phyloP scores from a whole-genome alignment of 2,797 vertebrate genomes.

The Sebastes reedi region DNA sequence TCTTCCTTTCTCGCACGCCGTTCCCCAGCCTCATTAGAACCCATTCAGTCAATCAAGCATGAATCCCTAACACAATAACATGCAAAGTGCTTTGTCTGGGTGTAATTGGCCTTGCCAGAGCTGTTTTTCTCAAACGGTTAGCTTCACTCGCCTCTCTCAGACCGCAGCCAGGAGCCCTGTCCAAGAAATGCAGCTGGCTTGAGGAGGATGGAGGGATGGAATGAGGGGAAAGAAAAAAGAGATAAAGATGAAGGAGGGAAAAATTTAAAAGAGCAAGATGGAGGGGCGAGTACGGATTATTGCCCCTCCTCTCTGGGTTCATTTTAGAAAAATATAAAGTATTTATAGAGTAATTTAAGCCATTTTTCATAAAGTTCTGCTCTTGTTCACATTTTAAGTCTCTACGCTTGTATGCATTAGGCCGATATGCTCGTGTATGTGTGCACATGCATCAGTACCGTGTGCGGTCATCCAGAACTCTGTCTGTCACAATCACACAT shows the following conservation, averaged over 20 bases:
- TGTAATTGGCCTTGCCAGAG: constrained; percentile 77
- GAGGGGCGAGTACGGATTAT: background rate
- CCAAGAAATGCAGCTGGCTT: constrained; percentile 68
- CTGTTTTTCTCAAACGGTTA: constrained; percentile 69
- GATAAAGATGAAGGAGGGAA: constrained; percentile 2
- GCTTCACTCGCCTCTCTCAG: constrained; percentile 59
- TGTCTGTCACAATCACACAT: constrained; percentile 76
- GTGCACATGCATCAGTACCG: background rate
- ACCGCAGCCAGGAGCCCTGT: constrained; percentile 52
- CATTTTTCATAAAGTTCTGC: background rate
- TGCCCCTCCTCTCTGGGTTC: background rate
- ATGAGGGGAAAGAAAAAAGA: background rate
- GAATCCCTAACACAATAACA: constrained; percentile 80
- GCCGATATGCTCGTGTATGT: background rate
- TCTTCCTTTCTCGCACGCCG: constrained; percentile 55
- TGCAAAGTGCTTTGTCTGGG: constrained; percentile 79
- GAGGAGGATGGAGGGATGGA: constrained; percentile 31
- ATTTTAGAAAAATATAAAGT: constrained; percentile 8
- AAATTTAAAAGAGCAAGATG: background rate
- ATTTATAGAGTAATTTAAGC: constrained; percentile 3
- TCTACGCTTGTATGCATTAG: background rate
- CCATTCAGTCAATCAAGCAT: constrained; percentile 80
- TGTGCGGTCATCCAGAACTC: constrained; percentile 55
- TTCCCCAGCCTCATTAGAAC: constrained; percentile 77
- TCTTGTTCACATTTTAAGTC: background rate